Percentiles rank a stretch among this genome's conserved stretches.
These are phyloP conservation scores for Hipposideros armiger DNA, from an alignment of 2,113 vertebrate species.

Conservation along the genomic window DNA sequence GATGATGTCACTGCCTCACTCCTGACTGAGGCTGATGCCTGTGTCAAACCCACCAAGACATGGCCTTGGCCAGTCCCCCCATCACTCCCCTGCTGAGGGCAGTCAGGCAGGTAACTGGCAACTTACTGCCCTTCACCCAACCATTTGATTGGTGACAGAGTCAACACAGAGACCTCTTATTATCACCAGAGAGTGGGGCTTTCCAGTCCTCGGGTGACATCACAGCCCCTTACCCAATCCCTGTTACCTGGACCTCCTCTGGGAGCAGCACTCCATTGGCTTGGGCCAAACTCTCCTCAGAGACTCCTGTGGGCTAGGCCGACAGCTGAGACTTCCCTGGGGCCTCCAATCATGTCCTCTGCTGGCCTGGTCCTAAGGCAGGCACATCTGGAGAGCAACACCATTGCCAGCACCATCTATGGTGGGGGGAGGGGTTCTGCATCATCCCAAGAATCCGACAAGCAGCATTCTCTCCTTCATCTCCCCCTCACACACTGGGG, in stretches of 20 bases:
- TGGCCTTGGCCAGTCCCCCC: neutral
- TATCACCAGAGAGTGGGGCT: neutral
- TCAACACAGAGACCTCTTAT: neutral
- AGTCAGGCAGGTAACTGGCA: neutral
- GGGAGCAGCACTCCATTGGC: neutral
- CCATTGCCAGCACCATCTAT: neutral
- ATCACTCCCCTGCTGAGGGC: neutral
- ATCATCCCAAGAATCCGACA: neutral
- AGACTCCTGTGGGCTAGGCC: neutral
- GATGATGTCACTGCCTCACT: slow-evolving; percentile 31
- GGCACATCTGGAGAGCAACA: neutral
- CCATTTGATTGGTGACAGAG: slow-evolving; percentile 48
- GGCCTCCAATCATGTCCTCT: neutral
- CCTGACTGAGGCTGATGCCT: neutral
- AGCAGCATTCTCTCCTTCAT: neutral
- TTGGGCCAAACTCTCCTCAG: neutral
- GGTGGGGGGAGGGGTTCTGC: neutral
- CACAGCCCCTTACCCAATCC: neutral
- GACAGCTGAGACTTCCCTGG: neutral
- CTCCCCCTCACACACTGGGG: neutral
- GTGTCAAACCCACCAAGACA: neutral
- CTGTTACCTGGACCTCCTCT: neutral
- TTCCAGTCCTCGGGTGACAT: neutral
- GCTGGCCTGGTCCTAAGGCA: neutral
- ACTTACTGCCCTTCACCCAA: neutral